Evolutionary conservation across 2,888 invertebrate species (phyloP), one percentile per base, ranked within the genome.

Genomic region (Sphaerophoria rueppellii): DNA sequence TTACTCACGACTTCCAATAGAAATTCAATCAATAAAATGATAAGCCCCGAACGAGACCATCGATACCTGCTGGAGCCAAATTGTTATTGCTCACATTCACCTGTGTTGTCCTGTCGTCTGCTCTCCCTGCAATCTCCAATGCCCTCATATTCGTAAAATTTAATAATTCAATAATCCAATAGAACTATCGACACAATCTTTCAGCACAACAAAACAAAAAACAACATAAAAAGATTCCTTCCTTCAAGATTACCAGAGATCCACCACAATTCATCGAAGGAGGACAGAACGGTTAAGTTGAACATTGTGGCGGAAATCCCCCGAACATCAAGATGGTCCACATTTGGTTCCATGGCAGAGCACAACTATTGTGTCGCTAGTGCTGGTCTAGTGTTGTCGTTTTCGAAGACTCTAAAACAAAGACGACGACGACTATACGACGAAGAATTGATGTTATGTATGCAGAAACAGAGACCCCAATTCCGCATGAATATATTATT

Each of bases 401-500:
- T 12, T 9, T 16, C 65, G 48, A 9, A 43, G 24, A 2, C 2
- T 24, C 43, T 9, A 43, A 9, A 9, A 9, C 43, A 12, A 43
- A 43, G 40, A 40, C 40, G 9, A 40, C 40, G 7, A 37, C 37
- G 37, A 37, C 37, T 4, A n/a, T 24, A 40, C 40, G 40, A 6
- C 43, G 9, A 9, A 14, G 14, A 16, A 35, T 50, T 48, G 65
- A 35, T 46, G 61, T 61, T 63, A 12, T 40, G 16, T 32, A 54
- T 67, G 40, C 40, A 67, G 32, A 54, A 67, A 32, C 67, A 55
- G 24, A 14, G 73, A 57, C 69, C 75, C 57, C 55, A 61, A 65
- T 80, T 75, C 67, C 74, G 72, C 80, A 83, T 83, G 83, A 83
- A 83, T 83, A 79, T 79, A 71, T 83, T 83, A 83, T 79, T 75